Evolutionary conservation across 2,113 vertebrate genomes (phyloP).

Genomic region (Salvator merianae): DNA sequence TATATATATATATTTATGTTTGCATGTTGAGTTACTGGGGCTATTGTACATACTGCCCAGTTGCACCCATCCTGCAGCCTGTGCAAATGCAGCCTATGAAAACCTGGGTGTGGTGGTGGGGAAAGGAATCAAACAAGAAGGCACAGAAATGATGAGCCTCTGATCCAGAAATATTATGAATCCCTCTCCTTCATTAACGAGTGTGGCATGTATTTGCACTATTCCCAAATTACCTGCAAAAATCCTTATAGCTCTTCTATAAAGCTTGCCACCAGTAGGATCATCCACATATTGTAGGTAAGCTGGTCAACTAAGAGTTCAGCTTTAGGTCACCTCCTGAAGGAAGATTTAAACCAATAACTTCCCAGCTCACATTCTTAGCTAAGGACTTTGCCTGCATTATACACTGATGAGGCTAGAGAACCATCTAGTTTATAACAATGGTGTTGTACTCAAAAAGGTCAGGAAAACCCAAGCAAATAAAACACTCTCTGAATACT

Average conservation of each 20-base stretch:
- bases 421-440: not conserved
- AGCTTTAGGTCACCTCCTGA: not conserved
- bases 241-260: not conserved
- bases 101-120: too few relatives aligned
- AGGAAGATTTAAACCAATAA: not conserved
- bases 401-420: not conserved
- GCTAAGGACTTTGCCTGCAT: not conserved
- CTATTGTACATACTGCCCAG: not conserved
- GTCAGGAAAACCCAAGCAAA: slow-evolving; percentile 28
- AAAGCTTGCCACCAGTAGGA: not conserved
- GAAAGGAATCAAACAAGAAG: too few relatives aligned
- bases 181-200: too few relatives aligned
- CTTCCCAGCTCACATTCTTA: not conserved
- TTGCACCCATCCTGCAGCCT: not conserved
- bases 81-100: not conserved
- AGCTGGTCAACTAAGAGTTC: not conserved
- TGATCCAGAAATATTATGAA: too few relatives aligned
- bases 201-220: too few relatives aligned
- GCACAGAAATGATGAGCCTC: too few relatives aligned
- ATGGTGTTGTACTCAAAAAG: not conserved
- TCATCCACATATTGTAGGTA: not conserved
- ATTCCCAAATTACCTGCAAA: not conserved
- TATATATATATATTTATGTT: too few relatives aligned
- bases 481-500: slow-evolving; percentile 3
- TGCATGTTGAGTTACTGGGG: not conserved